phyloP scores from a whole-genome alignment of 2,797 vertebrate species.

The Nannoperca australis region DNA sequence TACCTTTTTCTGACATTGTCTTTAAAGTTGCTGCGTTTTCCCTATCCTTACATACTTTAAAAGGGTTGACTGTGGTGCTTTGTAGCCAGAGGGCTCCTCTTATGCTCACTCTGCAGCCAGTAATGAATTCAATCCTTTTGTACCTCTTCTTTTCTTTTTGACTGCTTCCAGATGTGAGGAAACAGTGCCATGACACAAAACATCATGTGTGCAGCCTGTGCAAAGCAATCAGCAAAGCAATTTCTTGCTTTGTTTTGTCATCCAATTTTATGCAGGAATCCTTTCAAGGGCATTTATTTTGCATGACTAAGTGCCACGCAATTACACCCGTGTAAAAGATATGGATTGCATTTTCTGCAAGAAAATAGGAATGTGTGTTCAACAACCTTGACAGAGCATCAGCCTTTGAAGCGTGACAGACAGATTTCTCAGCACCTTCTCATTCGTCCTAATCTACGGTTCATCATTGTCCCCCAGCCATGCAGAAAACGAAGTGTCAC shows the following conservation, averaged over 20 bases:
- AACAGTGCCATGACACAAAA: constrained; percentile 53
- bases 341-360: constrained; percentile 19
- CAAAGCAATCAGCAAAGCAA: constrained; percentile 37
- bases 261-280: constrained; percentile 35
- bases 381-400: constrained; percentile 54
- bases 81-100: constrained; percentile 55
- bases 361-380: constrained; percentile 44
- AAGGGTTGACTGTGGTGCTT: constrained; percentile 43
- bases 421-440: constrained; percentile 66
- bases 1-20: constrained; percentile 54
- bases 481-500: constrained; percentile 75
- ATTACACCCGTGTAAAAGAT: constrained; percentile 28
- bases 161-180: constrained; percentile 83
- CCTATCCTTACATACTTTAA: constrained; percentile 32
- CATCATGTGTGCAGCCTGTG: constrained; percentile 38
- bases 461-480: constrained; percentile 70
- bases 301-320: constrained; percentile 34
- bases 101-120: constrained; percentile 57
- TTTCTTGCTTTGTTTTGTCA: constrained; percentile 20
- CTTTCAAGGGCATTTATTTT: constrained; percentile 41
- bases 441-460: constrained; percentile 70
- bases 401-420: constrained; percentile 55
- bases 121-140: constrained; percentile 68
- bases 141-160: constrained; percentile 52
- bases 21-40: constrained; percentile 30